phyloP scores from a whole-genome alignment of 2,113 vertebrate species.

The Toxostoma redivivum region DNA sequence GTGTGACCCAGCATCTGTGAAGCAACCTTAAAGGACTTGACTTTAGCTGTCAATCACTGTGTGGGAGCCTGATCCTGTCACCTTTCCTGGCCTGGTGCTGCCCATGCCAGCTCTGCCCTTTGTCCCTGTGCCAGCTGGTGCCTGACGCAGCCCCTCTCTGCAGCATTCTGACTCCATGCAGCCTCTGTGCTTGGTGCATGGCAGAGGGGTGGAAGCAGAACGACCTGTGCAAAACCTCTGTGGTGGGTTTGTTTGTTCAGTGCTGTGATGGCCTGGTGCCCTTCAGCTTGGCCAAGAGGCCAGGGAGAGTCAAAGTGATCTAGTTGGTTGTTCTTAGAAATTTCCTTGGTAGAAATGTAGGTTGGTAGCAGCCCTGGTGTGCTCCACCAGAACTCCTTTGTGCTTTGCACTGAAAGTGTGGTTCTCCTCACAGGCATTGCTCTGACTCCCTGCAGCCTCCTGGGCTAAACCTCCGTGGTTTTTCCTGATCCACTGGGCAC shows the following conservation, averaged over 20 bases:
- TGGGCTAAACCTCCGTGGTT: neutral
- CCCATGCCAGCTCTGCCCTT: neutral
- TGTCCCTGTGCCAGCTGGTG: neutral
- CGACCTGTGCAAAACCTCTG: neutral
- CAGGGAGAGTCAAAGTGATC: neutral
- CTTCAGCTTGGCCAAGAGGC: neutral
- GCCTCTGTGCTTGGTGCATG: neutral
- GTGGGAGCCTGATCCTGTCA: neutral
- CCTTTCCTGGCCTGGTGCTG: neutral
- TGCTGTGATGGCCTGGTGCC: neutral
- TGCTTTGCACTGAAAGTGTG: fast-evolving
- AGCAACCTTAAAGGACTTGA: neutral
- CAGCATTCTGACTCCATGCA: fast-evolving
- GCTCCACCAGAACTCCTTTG: neutral
- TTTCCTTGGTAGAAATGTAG: neutral
- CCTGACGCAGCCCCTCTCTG: neutral
- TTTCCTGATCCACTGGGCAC: neutral
- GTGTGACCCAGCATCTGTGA: neutral
- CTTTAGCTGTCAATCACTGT: neutral
- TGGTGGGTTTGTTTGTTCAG: neutral
- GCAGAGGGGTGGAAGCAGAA: neutral
- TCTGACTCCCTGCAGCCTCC: neutral
- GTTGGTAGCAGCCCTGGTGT: neutral
- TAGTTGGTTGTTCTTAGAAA: neutral
- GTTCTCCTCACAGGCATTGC: fast-evolving